phyloP scores from a whole-genome alignment of 2,888 invertebrate species.

The Parnassius mnemosyne region DNA sequence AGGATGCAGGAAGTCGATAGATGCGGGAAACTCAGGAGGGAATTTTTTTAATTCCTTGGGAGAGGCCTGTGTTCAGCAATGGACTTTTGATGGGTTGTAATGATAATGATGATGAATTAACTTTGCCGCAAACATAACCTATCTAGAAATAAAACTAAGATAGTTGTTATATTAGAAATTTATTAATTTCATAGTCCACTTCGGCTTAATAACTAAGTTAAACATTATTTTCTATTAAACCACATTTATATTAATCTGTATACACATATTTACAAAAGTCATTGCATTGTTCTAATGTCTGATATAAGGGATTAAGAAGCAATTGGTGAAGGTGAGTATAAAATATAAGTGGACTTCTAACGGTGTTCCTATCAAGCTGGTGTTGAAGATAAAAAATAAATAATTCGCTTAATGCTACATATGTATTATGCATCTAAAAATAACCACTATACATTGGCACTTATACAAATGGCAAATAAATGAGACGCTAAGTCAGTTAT shows the following conservation, averaged over 20 bases:
- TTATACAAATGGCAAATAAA: constrained; percentile 30
- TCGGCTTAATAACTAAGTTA: constrained; percentile 49
- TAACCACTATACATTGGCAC: constrained; percentile 51
- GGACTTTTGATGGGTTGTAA: no score
- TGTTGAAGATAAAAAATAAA: constrained; percentile 48
- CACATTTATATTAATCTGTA: constrained; percentile 62
- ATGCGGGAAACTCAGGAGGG: no score
- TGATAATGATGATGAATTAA: no score
- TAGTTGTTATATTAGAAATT: constrained; percentile 45
- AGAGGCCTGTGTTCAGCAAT: no score
- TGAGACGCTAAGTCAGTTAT: background rate
- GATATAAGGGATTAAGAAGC: constrained; percentile 30
- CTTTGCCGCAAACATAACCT: no score
- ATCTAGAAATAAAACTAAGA: no score
- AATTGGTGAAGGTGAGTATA: constrained; percentile 31
- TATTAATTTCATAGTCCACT: constrained; percentile 51
- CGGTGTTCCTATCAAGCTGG: constrained; percentile 31
- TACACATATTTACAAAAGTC: constrained; percentile 76
- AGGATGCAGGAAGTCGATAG: no score
- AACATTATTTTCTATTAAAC: constrained; percentile 43
- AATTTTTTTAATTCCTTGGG: no score
- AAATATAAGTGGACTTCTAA: constrained; percentile 36
- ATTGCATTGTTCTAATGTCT: constrained; percentile 49
- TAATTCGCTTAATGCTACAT: constrained; percentile 41
- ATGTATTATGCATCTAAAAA: constrained; percentile 34